Evolutionary conservation across 2,113 vertebrate genomes (phyloP).

Genomic region (Cercocebus atys): DNA sequence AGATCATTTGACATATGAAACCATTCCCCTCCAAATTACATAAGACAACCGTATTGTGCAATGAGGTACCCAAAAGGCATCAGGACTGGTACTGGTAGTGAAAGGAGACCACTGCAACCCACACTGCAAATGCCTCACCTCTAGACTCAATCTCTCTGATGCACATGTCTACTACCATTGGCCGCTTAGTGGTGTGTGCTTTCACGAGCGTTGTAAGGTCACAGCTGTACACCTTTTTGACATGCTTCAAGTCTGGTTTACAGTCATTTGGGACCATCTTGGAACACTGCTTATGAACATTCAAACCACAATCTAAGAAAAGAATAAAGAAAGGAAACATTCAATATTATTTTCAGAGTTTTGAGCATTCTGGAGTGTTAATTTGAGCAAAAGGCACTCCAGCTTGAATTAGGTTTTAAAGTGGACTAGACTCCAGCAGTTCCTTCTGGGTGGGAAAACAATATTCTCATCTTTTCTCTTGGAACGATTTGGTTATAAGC

Average conservation of each 20-base stretch:
- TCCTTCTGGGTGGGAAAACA: neutral
- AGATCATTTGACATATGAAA: neutral
- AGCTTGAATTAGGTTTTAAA: slow-evolving; percentile 11
- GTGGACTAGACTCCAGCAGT: neutral
- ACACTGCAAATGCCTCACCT: slow-evolving; percentile 86
- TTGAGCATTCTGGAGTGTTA: neutral
- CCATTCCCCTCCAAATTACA: slow-evolving; percentile 25
- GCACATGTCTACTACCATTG: slow-evolving; percentile 99
- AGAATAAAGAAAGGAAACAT: slow-evolving; percentile 46
- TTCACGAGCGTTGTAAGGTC: slow-evolving; percentile 98
- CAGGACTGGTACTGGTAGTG: slow-evolving; percentile 31
- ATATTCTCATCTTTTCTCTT: neutral
- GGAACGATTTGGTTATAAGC: neutral
- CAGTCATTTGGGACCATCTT: slow-evolving; percentile 98
- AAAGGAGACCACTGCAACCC: slow-evolving; percentile 44
- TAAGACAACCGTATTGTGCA: neutral
- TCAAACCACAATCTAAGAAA: slow-evolving; percentile 94
- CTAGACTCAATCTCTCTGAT: slow-evolving; percentile 97
- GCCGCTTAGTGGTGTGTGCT: slow-evolving; percentile 95
- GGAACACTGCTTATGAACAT: slow-evolving; percentile 98
- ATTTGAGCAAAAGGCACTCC: slow-evolving; percentile 8
- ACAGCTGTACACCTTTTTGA: slow-evolving; percentile 95
- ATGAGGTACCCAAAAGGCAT: slow-evolving; percentile 21
- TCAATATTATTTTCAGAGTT: slow-evolving; percentile 3
- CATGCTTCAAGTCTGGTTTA: slow-evolving; percentile 94